Evolutionary conservation across 37 sponge, comb jelly and placozoan genomes (phyloP).

Genomic region (Agelas oroides): DNA sequence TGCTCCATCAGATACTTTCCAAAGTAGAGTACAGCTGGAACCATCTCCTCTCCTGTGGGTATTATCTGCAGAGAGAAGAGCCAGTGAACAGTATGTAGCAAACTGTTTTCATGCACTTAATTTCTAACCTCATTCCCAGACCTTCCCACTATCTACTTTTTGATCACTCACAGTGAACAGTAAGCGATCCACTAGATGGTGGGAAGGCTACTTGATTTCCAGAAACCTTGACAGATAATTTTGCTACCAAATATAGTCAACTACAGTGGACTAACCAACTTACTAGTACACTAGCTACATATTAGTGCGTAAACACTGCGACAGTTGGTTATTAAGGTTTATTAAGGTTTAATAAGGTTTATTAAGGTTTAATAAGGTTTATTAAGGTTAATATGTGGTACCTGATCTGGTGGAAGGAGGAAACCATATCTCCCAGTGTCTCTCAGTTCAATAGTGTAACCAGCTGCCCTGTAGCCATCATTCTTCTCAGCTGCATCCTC

Average conservation of each 20-base stretch:
- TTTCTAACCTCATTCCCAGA: no score
- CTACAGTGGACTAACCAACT: no score
- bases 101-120: no score
- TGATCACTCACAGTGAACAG: no score
- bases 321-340: neutral
- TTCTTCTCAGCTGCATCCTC: conserved; percentile 52
- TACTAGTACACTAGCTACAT: no score
- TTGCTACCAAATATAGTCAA: no score
- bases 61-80: conserved; percentile 52
- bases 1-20: conserved; percentile 21
- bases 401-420: conserved; percentile 56
- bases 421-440: conserved; percentile 79
- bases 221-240: no score
- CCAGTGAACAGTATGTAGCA: no score
- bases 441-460: conserved; percentile 72
- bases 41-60: conserved; percentile 68
- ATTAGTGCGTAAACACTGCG: neutral
- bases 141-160: no score
- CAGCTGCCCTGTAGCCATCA: conserved; percentile 55
- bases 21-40: conserved; percentile 56
- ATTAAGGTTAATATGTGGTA: no score
- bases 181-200: no score
- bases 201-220: no score
- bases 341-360: neutral
- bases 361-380: neutral